Evolutionary conservation across 2,113 vertebrate genomes (phyloP), one percentile per base, ranked within the genome.

Genomic region (Cettia cetti): DNA sequence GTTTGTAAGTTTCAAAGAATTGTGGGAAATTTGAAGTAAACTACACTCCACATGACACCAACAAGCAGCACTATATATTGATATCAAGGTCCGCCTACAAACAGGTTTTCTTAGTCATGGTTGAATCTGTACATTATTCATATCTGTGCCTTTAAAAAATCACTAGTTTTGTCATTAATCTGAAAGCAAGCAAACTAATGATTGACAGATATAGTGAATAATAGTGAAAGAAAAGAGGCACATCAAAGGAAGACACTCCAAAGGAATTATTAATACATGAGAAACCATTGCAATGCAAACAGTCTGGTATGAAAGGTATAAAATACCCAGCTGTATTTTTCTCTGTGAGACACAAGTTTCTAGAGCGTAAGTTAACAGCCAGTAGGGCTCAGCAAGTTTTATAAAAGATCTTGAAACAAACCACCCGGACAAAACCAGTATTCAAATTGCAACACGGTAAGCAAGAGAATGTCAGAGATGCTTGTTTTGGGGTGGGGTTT

Each of bases 401-500:
- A 2, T 14, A 64, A 42, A 54, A 19, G 1, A 12, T 28, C 18
- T 59, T 86, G 68, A 40, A 80, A 59, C 30, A 66, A 80, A 59
- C 14, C 20, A 75, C 5, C 18, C 8, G n/a, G n/a, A 60, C 63
- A 80, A 82, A 86, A 60, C 10, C 11, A 39, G 24, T 18, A 33
- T 27, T 80, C 37, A 69, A 23, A 45, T 19, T 47, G 19, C 27
- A 54, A 21, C 57, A n/a, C 45, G 27, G 15, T 27, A 56, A 11
- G 60, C 24, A 21, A 35, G 44, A 80, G 22, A 77, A 21, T 35
- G 15, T 50, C 57, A 37, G 37, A 61, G 54, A 17, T 9, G 11
- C 4, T 31, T 47, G 17, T 24, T 6, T 27, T 5, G 27, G 21
- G 11, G 0, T 2, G 40, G 12, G 13, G 28, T 27, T 53, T 26